Evolutionary conservation across 1,140 invertebrate species (phyloP).

Genomic region (Drosophila fuyamai): DNA sequence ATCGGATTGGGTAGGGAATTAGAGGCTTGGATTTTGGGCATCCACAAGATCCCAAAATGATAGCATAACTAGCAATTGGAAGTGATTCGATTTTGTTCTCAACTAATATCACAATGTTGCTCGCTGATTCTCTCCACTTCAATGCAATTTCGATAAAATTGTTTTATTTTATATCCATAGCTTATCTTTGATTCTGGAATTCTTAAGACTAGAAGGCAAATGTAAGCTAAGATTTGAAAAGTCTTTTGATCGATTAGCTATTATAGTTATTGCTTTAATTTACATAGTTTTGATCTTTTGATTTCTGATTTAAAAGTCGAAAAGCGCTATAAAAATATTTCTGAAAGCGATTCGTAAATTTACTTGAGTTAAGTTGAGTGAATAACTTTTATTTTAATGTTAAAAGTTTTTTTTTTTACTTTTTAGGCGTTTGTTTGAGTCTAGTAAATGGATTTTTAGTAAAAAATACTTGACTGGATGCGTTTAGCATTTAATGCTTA

Average conservation of each 20-base stretch:
- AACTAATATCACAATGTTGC: conserved; percentile 83
- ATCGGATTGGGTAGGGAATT: conserved; percentile 31
- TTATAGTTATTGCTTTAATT: conserved; percentile 72
- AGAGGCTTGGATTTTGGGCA: background rate
- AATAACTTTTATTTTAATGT: conserved; percentile 27
- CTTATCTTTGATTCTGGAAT: conserved; percentile 51
- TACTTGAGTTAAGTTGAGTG: conserved; percentile 40
- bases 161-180: conserved; percentile 19
- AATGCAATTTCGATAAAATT: conserved; percentile 40
- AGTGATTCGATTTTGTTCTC: conserved; percentile 80
- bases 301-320: conserved; percentile 69
- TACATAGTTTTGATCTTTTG: conserved; percentile 53
- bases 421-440: conserved; percentile 21
- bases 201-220: conserved; percentile 73
- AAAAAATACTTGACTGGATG: conserved; percentile 65
- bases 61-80: conserved; percentile 73
- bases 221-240: conserved; percentile 80
- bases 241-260: conserved; percentile 70
- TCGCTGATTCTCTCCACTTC: conserved; percentile 68
- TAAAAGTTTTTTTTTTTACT: conserved; percentile 12
- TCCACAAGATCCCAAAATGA: conserved; percentile 43
- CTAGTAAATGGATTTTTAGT: conserved; percentile 65
- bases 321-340: conserved; percentile 78
- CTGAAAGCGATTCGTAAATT: conserved; percentile 74
- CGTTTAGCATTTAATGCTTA: conserved; percentile 73